Percentiles rank a stretch among this genome's conserved stretches.
Conservation (phyloP, 2,888 invertebrate genomes). For the Epicampocera succincta region DNA sequence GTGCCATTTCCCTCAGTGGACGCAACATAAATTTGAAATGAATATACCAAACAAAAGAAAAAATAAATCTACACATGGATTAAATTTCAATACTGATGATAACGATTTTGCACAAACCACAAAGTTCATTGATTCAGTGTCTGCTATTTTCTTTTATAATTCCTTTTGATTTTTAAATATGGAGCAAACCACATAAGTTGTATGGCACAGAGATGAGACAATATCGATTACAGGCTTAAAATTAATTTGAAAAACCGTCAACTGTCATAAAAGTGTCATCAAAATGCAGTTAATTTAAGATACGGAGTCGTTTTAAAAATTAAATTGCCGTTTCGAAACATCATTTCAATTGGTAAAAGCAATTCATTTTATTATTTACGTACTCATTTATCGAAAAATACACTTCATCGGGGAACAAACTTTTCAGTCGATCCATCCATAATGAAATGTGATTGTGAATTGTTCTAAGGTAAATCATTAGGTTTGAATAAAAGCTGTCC, state of each 20-base stretch:
- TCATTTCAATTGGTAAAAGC: too few relatives aligned
- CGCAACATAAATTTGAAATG: slow-evolving; percentile 20
- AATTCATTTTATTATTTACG: too few relatives aligned
- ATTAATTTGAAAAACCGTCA: slow-evolving; percentile 9
- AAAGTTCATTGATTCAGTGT: slow-evolving; percentile 39
- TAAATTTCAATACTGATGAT: slow-evolving; percentile 46
- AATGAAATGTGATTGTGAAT: too few relatives aligned
- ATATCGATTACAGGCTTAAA: slow-evolving; percentile 32
- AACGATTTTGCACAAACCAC: slow-evolving; percentile 29
- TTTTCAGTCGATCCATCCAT: too few relatives aligned
- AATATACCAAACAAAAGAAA: slow-evolving; percentile 6
- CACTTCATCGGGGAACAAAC: too few relatives aligned
- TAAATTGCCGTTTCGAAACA: too few relatives aligned
- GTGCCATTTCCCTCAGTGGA: slow-evolving; percentile 20
- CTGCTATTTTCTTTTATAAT: neutral
- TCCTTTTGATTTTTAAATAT: slow-evolving; percentile 17
- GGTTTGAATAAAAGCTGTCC: too few relatives aligned
- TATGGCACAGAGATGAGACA: neutral
- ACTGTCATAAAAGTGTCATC: neutral
- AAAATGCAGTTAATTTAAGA: too few relatives aligned
- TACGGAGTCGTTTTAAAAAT: too few relatives aligned
- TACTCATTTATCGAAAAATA: too few relatives aligned
- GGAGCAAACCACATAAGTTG: slow-evolving; percentile 23
- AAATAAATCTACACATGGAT: slow-evolving; percentile 7
- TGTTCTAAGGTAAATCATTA: too few relatives aligned